Conservation (phyloP, 2,113 vertebrate genomes). For the Glaucomys volans region DNA sequence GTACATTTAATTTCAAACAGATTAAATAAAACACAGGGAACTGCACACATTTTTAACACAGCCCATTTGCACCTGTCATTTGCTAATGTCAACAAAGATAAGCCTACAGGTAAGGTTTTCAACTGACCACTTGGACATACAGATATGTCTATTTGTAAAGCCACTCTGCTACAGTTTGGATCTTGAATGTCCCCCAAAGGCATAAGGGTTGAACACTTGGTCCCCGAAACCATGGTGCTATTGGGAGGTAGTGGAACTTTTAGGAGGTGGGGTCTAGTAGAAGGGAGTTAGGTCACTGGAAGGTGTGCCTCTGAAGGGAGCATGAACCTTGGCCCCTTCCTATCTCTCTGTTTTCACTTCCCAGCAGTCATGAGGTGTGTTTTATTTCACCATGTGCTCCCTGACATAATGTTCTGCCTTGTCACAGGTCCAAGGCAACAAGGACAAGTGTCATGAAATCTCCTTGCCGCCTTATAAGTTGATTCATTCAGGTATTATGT, state of each 20-base stretch:
- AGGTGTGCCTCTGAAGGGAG: not conserved
- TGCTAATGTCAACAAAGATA: not conserved
- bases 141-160: not conserved
- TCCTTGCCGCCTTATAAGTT: not conserved
- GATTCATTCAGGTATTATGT: not conserved
- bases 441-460: not conserved
- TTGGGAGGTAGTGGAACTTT: not conserved
- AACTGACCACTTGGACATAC: not conserved
- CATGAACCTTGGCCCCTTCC: not conserved
- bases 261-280: not conserved
- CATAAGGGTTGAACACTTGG: not conserved
- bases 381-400: not conserved
- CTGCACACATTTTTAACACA: not conserved
- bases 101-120: not conserved
- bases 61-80: not conserved
- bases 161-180: not conserved
- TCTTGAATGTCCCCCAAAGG: not conserved
- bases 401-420: not conserved
- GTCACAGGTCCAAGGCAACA: not conserved
- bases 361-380: not conserved
- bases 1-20: constrained; percentile 11
- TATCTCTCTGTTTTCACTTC: not conserved
- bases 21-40: constrained; percentile 1
- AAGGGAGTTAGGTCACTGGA: not conserved
- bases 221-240: too few species aligned